phyloP scores from a whole-genome alignment of 2,113 vertebrate genomes.

The Microcebus murinus region DNA sequence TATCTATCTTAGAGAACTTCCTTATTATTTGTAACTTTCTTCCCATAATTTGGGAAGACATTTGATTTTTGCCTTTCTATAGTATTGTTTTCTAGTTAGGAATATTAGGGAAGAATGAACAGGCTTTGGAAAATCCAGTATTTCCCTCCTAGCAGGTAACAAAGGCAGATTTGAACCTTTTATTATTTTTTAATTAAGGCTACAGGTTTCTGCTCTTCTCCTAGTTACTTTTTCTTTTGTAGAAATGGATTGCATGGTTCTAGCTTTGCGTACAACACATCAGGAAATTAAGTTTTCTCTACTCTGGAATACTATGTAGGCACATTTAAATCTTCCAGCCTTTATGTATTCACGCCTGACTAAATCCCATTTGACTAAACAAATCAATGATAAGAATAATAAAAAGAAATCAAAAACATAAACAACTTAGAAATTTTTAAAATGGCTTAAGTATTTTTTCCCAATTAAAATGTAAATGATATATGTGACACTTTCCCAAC shows the following conservation, averaged over 20 bases:
- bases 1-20: constrained; percentile 3
- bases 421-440: background rate
- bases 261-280: background rate
- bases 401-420: constrained; percentile 13
- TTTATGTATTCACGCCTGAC: background rate
- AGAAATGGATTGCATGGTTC: constrained; percentile 7
- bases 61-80: background rate
- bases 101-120: background rate
- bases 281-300: background rate
- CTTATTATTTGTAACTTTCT: background rate
- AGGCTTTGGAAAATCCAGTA: background rate
- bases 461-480: constrained; percentile 9
- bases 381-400: background rate
- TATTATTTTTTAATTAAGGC: background rate
- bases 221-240: background rate
- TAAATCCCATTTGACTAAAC: background rate
- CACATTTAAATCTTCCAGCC: background rate
- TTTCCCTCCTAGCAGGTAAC: background rate
- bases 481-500: background rate
- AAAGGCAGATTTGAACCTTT: background rate
- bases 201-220: background rate
- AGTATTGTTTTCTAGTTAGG: background rate
- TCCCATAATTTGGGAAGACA: background rate
- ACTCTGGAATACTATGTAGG: background rate
- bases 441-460: constrained; percentile 9